These are phyloP conservation scores for Leucosticte australis DNA, from an alignment of 2,113 vertebrate species.

Conservation along the genomic window DNA sequence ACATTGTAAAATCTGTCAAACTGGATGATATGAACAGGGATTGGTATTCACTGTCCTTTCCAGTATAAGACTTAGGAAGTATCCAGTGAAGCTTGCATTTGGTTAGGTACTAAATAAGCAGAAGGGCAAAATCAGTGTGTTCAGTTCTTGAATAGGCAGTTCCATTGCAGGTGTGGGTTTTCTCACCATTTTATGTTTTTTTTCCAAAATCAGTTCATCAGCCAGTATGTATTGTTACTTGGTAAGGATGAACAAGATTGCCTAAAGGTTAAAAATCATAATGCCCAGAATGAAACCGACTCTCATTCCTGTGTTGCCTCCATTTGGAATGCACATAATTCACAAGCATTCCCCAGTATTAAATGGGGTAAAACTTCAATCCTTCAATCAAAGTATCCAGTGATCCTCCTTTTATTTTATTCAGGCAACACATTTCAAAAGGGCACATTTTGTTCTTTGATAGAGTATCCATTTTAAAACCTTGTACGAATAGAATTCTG, in stretches of 20 bases:
- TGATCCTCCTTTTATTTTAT: not conserved
- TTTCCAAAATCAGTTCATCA: not conserved
- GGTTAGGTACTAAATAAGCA: not conserved
- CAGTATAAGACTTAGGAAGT: not conserved
- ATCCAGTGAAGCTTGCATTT: not conserved
- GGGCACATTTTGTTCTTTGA: not conserved
- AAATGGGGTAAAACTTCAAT: not conserved
- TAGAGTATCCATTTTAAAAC: not conserved
- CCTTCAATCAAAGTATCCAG: not conserved
- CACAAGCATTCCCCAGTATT: not conserved
- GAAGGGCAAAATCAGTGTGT: accelerated
- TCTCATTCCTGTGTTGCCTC: not conserved
- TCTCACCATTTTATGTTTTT: not conserved
- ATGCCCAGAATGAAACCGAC: not conserved
- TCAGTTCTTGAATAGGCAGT: not conserved
- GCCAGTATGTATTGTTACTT: not conserved
- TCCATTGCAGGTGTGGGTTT: not conserved
- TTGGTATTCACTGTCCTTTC: not conserved
- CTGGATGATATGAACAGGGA: accelerated
- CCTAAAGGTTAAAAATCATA: not conserved
- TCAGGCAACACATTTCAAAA: not conserved
- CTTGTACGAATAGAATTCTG: not conserved
- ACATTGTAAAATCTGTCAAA: not conserved
- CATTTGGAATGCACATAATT: not conserved
- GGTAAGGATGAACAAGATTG: not conserved